Conservation (phyloP, 1,140 invertebrate species). For the Patella vulgata region DNA sequence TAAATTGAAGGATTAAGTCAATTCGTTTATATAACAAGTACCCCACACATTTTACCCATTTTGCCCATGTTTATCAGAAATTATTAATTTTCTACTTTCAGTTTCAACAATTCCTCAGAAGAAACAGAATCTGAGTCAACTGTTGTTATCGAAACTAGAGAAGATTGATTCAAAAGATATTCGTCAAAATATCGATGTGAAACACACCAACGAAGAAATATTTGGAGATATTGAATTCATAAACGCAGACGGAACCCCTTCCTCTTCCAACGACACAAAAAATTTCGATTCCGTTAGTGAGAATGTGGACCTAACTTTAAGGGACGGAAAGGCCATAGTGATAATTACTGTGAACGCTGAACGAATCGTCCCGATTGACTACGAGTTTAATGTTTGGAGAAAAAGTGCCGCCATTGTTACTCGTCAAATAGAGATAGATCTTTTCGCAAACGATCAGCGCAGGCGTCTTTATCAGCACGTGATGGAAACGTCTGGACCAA, state of each 20-base stretch:
- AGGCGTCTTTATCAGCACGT: conserved; percentile 57
- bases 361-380: conserved; percentile 58
- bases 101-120: not conserved
- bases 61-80: conserved; percentile 6
- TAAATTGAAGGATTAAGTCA: no score
- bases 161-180: conserved; percentile 56
- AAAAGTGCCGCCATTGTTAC: conserved; percentile 64
- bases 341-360: conserved; percentile 61
- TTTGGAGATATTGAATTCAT: conserved; percentile 54
- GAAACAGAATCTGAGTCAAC: conserved; percentile 46
- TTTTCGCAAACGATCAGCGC: conserved; percentile 58
- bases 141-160: conserved; percentile 46
- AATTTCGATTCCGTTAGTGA: conserved; percentile 64
- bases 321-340: conserved; percentile 57
- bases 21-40: no score
- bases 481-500: conserved; percentile 43
- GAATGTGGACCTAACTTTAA: conserved; percentile 58
- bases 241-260: conserved; percentile 52
- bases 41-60: no score
- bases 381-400: conserved; percentile 61
- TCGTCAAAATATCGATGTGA: conserved; percentile 57
- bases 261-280: conserved; percentile 32
- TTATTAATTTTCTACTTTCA: no score
- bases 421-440: conserved; percentile 61
- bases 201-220: conserved; percentile 61